Conservation (phyloP, 2,797 vertebrate species). For the Australoheros facetus region DNA sequence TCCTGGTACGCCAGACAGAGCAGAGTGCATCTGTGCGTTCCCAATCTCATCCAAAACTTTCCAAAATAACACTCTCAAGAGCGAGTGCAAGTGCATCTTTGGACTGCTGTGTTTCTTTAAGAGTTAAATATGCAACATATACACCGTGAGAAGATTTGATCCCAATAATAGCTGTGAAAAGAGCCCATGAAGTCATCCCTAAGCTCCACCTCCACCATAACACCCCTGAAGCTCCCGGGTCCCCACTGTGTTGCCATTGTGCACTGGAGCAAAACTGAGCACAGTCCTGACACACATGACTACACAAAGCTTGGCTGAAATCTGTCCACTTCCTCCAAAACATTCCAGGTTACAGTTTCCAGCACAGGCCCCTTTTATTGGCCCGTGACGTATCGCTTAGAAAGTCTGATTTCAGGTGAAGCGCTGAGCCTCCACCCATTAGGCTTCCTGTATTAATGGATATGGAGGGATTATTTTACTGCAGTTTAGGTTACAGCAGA, state of each 20-base stretch:
- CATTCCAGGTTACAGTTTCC: slow-evolving; percentile 39
- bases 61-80: background rate
- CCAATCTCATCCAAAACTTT: background rate
- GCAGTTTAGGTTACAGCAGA: background rate
- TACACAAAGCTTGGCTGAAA: slow-evolving; percentile 60
- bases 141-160: slow-evolving; percentile 25
- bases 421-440: background rate
- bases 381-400: slow-evolving; percentile 11
- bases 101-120: slow-evolving; percentile 2
- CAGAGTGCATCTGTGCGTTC: background rate
- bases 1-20: background rate
- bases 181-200: slow-evolving; percentile 14
- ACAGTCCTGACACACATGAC: slow-evolving; percentile 66
- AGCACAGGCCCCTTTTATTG: slow-evolving; percentile 17
- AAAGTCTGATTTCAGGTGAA: slow-evolving; percentile 22
- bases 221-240: slow-evolving; percentile 35
- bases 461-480: background rate
- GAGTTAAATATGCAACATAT: background rate
- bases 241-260: slow-evolving; percentile 35
- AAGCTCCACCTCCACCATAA: slow-evolving; percentile 39
- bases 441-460: background rate
- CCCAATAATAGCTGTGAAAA: slow-evolving; percentile 31
- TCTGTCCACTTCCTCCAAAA: slow-evolving; percentile 36
- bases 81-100: background rate
- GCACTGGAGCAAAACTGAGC: slow-evolving; percentile 53